A percentile compares a stretch with the other conserved stretches of the same genome.
These are phyloP conservation scores for Mallotus villosus DNA, from an alignment of 2,797 vertebrate genomes.

Conservation along the genomic window DNA sequence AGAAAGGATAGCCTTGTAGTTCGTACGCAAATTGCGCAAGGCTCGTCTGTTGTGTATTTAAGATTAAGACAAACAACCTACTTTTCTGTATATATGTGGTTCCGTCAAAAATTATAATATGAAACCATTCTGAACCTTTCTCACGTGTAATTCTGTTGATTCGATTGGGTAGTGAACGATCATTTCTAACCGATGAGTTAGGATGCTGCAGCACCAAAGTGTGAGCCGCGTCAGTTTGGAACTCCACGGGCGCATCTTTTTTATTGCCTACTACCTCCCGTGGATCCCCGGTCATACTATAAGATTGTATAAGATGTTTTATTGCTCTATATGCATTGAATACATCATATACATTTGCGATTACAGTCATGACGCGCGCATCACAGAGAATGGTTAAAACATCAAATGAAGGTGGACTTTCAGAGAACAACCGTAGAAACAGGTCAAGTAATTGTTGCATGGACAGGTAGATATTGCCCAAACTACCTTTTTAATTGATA, in stretches of 20 bases:
- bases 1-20: slow-evolving; percentile 6
- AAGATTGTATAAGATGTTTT: neutral
- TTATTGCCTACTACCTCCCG: neutral
- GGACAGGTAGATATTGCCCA: neutral
- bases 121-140: slow-evolving; percentile 24
- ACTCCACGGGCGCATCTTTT: slow-evolving; percentile 33
- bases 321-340: neutral
- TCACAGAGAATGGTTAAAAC: neutral
- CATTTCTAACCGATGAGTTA: slow-evolving; percentile 19
- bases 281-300: neutral
- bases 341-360: neutral
- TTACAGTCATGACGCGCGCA: neutral
- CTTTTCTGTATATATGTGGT: neutral
- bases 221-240: slow-evolving; percentile 18
- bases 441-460: slow-evolving; percentile 22
- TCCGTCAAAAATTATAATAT: slow-evolving; percentile 6
- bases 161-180: neutral
- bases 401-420: neutral
- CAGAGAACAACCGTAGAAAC: neutral
- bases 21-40: neutral
- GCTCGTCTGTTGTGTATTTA: neutral
- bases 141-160: slow-evolving; percentile 13
- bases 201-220: slow-evolving; percentile 42
- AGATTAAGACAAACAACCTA: neutral
- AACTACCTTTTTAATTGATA: neutral